phyloP scores from a whole-genome alignment of 2,888 invertebrate genomes.

The Nebria brevicollis region DNA sequence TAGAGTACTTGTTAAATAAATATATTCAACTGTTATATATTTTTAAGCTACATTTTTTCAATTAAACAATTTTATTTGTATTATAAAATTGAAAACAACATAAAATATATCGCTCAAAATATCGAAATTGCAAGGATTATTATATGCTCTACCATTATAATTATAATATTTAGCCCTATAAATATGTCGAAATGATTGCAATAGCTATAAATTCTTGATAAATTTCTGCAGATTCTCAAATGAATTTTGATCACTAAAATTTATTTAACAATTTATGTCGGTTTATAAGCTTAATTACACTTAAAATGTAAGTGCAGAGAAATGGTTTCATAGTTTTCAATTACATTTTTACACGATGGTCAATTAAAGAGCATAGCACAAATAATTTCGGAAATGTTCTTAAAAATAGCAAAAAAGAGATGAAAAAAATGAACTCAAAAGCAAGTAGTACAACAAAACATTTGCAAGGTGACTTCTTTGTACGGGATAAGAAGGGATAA shows the following conservation, averaged over 20 bases:
- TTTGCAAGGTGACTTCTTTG: slow-evolving; percentile 3
- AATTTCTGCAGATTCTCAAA: not conserved
- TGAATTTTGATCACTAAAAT: not conserved
- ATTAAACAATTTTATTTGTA: too few species aligned
- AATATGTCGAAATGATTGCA: too few species aligned
- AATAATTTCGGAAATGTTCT: not conserved
- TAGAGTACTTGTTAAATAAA: too few species aligned
- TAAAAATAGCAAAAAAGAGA: not conserved
- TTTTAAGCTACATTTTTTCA: too few species aligned
- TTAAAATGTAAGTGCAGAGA: not conserved
- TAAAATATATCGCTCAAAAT: too few species aligned
- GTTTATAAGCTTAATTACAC: not conserved
- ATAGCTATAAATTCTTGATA: not conserved
- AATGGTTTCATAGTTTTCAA: not conserved
- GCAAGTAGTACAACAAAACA: not conserved
- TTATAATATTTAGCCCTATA: too few species aligned
- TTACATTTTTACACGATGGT: not conserved
- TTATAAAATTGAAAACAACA: too few species aligned
- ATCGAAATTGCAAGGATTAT: too few species aligned
- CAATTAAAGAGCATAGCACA: not conserved
- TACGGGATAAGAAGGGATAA: slow-evolving; percentile 15
- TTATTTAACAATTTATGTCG: not conserved
- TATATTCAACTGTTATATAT: too few species aligned
- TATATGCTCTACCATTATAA: too few species aligned
- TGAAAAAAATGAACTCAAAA: not conserved